These are phyloP conservation scores for Dascyllus trimaculatus DNA, from an alignment of 2,113 vertebrate species.

Conservation along the genomic window DNA sequence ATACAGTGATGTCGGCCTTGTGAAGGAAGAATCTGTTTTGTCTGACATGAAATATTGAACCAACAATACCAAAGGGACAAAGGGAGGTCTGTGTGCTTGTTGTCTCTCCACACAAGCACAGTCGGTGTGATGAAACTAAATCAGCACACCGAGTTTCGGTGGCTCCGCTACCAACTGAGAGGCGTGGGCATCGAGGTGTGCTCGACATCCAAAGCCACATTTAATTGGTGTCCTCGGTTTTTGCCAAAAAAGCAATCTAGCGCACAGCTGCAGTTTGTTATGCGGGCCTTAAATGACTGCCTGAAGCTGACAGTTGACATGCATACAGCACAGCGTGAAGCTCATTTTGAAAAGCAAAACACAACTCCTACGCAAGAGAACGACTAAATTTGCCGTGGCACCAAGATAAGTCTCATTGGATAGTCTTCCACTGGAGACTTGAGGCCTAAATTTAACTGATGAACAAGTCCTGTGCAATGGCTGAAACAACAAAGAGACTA, in stretches of 20 bases:
- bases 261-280: constrained; percentile 51
- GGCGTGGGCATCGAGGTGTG: constrained; percentile 13
- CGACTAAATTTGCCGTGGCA: neutral
- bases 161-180: neutral
- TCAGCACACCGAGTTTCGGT: constrained; percentile 6
- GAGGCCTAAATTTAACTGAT: constrained; percentile 16
- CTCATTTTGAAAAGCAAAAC: constrained; percentile 27
- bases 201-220: constrained; percentile 20
- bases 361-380: constrained; percentile 9
- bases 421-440: constrained; percentile 19
- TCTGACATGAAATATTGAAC: too few species aligned
- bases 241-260: constrained; percentile 46
- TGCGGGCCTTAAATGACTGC: constrained; percentile 16
- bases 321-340: constrained; percentile 20
- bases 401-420: neutral
- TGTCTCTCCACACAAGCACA: neutral
- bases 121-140: constrained; percentile 4
- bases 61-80: neutral
- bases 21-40: neutral
- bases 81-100: neutral
- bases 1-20: neutral
- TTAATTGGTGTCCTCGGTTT: constrained; percentile 48
- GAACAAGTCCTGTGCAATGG: neutral
- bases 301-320: constrained; percentile 31
- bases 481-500: constrained; percentile 2